Conservation (phyloP, 2,888 invertebrate genomes). For the Mellilla xanthometata region DNA sequence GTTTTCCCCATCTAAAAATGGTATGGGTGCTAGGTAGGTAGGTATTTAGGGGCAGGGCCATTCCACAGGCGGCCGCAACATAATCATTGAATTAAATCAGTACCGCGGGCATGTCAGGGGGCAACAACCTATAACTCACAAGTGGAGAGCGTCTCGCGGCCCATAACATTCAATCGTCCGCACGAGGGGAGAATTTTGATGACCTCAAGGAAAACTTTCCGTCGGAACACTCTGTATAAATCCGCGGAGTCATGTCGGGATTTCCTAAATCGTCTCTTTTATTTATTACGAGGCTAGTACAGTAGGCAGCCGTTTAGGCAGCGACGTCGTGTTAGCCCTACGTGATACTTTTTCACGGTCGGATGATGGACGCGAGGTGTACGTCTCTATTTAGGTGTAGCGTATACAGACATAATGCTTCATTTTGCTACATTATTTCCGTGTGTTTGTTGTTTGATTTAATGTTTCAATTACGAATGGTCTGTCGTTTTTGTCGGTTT, state of each 20-base stretch:
- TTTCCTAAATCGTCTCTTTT: constrained; percentile 78
- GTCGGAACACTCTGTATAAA: constrained; percentile 74
- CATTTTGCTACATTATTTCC: constrained; percentile 20
- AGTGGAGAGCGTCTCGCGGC: constrained; percentile 72
- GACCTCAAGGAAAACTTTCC: constrained; percentile 76
- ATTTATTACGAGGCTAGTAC: constrained; percentile 71
- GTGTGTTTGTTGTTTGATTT: constrained; percentile 12
- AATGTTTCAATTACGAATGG: not conserved
- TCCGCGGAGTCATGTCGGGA: constrained; percentile 76
- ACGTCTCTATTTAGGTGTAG: constrained; percentile 41
- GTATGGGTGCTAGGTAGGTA: constrained; percentile 4
- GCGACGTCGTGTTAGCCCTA: constrained; percentile 60
- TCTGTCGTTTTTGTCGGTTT: no score
- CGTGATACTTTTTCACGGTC: constrained; percentile 54
- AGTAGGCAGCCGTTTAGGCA: constrained; percentile 66
- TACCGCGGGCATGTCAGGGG: constrained; percentile 63
- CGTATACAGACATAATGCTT: constrained; percentile 31
- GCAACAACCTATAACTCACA: constrained; percentile 70
- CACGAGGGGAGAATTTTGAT: constrained; percentile 77
- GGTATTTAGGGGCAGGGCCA: constrained; percentile 18
- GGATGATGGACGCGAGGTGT: constrained; percentile 43
- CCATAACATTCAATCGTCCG: constrained; percentile 80
- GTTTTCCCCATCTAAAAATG: constrained; percentile 4
- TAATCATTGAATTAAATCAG: constrained; percentile 68
- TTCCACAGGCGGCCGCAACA: constrained; percentile 33